Base-by-base conservation (phyloP, 2,797 vertebrate genomes). In the Selene dorsalis region DNA sequence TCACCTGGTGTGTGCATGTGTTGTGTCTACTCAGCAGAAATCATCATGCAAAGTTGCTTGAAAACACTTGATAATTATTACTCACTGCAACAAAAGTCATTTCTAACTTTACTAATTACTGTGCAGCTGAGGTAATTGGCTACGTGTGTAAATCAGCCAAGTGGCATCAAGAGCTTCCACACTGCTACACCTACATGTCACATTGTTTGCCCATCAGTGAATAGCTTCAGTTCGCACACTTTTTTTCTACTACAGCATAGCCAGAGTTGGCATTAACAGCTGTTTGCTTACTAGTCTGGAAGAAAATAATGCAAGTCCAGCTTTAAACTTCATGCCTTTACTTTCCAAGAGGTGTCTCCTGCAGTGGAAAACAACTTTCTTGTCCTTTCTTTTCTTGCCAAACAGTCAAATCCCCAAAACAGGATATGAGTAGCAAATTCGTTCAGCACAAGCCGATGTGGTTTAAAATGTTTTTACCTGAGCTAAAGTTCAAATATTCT, bases 11-110 rank as follows among this genome's bases (percentile, higher is more conserved):
- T 41, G 22, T 69, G 60, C 55, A 38, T 65, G 55, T 78, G 43
- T 67, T 57, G 68, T 9, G 14, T n/a, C 13, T 56, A 32, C 5
- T 4, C 32, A 4, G 24, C 39, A 69, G 71, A 67, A 77, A 78
- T 82, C 68, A 59, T 66, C 59, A 85, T 90, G 84, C 61, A 87
- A 41, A 35, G 18, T 52, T 59, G 47, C 39, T 41, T 38, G 6
- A 43, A 9, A n/a, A 10, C 50, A 24, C 41, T 43, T 43, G 41
- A 43, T 16, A 43, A 11, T 24, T 24, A 13, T 12, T 52, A 52
- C 22, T 52, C 50, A 24, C 10, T 52, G 50, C 32, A 13, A 30
- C 1, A 5, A n/a, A 39, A 52, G 20, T 18, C 17, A 7, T 30
- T 13, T 61, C 22, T 73, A 62, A 24, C 14, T 22, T 38, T 47